Conservation (phyloP, 2,113 vertebrate genomes). For the Corythaeola cristata region DNA sequence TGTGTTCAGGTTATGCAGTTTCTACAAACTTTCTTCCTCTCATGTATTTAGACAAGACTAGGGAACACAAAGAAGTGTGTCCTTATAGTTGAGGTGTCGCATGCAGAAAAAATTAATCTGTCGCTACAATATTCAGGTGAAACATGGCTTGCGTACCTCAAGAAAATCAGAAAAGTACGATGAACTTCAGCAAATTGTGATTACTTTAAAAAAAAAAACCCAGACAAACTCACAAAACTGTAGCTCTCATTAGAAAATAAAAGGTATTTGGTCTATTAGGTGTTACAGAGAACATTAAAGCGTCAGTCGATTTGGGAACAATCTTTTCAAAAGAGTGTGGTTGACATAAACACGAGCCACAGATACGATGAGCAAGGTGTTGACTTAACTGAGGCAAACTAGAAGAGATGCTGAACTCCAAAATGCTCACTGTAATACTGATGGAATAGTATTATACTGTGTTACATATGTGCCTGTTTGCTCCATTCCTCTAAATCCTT, state of each 20-base stretch:
- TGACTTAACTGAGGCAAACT: neutral
- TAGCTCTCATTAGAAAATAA: neutral
- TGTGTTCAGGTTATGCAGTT: neutral
- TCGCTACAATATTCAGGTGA: neutral
- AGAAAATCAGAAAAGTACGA: neutral
- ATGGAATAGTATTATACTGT: neutral
- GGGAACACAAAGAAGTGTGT: fast-evolving
- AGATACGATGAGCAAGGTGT: neutral
- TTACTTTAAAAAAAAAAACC: neutral
- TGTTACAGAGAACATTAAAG: neutral
- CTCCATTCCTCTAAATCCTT: neutral
- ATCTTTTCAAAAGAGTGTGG: neutral
- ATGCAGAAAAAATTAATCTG: neutral
- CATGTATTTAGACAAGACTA: neutral
- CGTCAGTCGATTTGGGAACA: neutral
- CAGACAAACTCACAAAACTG: neutral
- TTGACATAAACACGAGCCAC: neutral
- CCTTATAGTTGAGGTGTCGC: neutral
- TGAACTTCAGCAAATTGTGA: neutral
- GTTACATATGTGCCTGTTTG: neutral
- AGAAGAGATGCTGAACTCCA: neutral
- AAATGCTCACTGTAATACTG: neutral
- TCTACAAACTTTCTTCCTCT: too few species aligned
- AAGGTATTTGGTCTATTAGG: neutral
- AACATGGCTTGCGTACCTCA: fast-evolving